Conservation (phyloP, 2,113 vertebrate genomes). For the Globicephala melas region DNA sequence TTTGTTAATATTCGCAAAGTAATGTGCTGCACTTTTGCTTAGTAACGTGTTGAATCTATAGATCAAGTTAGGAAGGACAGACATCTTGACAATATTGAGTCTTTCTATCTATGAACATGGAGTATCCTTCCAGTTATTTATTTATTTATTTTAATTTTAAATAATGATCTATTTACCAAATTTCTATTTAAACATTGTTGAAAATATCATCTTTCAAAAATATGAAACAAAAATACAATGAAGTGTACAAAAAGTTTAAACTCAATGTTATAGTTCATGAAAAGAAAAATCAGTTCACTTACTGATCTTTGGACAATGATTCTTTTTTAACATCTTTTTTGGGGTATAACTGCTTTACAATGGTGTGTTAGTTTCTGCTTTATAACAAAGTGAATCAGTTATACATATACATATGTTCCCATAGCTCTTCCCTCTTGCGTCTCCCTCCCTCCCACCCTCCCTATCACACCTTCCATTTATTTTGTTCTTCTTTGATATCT, state of each 20-base stretch:
- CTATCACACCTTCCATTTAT: background rate
- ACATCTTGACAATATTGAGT: background rate
- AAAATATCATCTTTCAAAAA: background rate
- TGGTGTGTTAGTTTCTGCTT: too few species aligned
- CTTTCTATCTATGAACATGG: background rate
- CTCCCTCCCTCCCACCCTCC: too few species aligned
- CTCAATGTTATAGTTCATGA: background rate
- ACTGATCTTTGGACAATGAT: background rate
- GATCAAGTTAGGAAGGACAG: background rate
- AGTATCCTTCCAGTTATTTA: background rate
- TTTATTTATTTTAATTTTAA: background rate
- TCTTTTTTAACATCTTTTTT: background rate
- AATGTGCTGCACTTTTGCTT: background rate
- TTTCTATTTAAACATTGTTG: background rate
- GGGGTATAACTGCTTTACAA: too few species aligned
- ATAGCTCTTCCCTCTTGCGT: too few species aligned
- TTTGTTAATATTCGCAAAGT: background rate
- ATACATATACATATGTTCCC: too few species aligned
- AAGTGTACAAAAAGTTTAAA: background rate
- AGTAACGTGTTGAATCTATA: too few species aligned
- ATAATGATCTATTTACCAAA: background rate
- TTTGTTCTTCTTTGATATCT: background rate
- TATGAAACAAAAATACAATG: background rate
- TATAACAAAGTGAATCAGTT: too few species aligned
- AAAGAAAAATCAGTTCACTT: background rate